Percentiles rank a stretch among this genome's conserved stretches.
phyloP scores from a whole-genome alignment of 2,113 vertebrate genomes.

The Cyprinodon brontotheroides region DNA sequence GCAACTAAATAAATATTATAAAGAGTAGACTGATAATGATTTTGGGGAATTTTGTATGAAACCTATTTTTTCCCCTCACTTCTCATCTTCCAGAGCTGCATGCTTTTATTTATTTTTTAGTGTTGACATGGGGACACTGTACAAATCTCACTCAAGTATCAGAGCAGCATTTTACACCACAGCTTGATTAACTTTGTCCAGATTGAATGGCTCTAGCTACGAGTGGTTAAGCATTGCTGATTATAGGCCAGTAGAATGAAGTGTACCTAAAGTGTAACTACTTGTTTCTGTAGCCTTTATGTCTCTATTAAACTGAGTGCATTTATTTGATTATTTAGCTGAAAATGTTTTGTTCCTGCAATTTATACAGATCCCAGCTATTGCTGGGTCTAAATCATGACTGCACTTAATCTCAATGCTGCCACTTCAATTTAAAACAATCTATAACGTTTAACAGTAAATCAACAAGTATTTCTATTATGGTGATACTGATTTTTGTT shows the following conservation, averaged over 20 bases:
- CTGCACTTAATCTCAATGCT: no score
- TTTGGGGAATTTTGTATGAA: not conserved
- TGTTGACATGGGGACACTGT: not conserved
- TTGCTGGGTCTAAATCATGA: not conserved
- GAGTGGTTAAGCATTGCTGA: constrained; percentile 43
- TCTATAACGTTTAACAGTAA: no score
- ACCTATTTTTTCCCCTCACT: not conserved
- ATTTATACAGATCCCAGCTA: not conserved
- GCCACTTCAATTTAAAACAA: not conserved
- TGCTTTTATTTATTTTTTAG: not conserved
- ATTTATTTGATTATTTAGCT: not conserved
- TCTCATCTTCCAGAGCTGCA: not conserved
- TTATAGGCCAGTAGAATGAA: not conserved
- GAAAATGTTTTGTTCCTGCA: not conserved
- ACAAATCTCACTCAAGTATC: constrained; percentile 13
- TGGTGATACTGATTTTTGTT: no score
- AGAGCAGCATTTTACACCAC: constrained; percentile 46
- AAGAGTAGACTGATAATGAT: no score
- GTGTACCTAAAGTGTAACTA: no score
- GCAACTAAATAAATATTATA: not conserved
- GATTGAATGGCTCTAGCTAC: constrained; percentile 46
- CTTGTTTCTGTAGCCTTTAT: not conserved
- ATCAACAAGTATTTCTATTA: no score
- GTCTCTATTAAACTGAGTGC: not conserved
- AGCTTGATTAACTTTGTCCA: constrained; percentile 64